These are phyloP conservation scores for Tolypeutes matacus DNA, from an alignment of 2,797 vertebrate species.

Conservation along the genomic window DNA sequence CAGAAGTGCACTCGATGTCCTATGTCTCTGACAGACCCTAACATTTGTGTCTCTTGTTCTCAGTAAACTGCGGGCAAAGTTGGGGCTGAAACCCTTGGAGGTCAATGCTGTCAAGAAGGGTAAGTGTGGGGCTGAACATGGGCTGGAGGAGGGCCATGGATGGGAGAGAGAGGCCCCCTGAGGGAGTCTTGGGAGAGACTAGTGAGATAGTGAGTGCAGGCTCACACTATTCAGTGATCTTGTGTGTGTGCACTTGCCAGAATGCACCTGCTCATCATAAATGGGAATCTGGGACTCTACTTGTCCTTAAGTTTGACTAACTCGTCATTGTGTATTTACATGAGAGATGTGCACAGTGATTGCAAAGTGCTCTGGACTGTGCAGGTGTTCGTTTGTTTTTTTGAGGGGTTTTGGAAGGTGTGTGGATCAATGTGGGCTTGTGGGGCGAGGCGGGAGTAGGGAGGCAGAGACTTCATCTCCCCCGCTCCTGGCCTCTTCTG, in stretches of 20 bases:
- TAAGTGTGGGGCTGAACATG: slow-evolving; percentile 69
- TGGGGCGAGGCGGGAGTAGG: neutral
- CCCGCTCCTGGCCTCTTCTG: slow-evolving; percentile 54
- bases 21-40: neutral
- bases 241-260: neutral
- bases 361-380: neutral
- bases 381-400: neutral
- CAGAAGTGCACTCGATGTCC: neutral
- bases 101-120: slow-evolving; percentile 92
- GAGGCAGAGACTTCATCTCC: neutral
- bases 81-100: slow-evolving; percentile 95
- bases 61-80: slow-evolving; percentile 95
- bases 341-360: neutral
- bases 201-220: no score
- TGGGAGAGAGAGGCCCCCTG: no score
- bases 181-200: neutral
- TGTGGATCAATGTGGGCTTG: neutral
- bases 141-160: neutral
- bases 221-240: rapidly evolving
- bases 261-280: neutral
- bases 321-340: rapidly evolving
- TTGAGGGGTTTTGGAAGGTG: neutral
- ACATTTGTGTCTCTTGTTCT: slow-evolving; percentile 4
- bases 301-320: neutral
- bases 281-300: neutral